Base-by-base conservation (phyloP, 2,113 vertebrate species). In the Romanogobio albipinnatus region DNA sequence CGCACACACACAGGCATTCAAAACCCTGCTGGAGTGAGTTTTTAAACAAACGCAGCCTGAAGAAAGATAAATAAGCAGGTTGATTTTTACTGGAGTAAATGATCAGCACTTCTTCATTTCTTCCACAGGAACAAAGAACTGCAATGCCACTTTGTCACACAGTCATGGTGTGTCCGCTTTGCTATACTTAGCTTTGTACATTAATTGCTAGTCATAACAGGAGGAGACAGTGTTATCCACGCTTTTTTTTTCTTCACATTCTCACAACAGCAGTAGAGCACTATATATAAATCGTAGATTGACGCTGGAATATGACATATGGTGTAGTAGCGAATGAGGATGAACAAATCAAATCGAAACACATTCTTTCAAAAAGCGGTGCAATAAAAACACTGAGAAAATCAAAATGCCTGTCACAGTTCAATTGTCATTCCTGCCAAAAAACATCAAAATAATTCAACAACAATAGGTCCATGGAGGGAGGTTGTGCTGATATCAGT, bases 381-480 rank as follows among this genome's bases (percentile, higher is more conserved):
- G n/a, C 64, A 64, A 73, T n/a, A 49, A 68, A 47, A n/a, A 51
- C 8, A 26, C 19, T 36, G 64, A 47, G 24, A 61, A 62, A 58
- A 80, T 5, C 36, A 86, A 83, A 53, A 53, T 70, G 85, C 76
- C 76, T 15, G 36, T 91, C 78, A 79, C 89, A 93, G 90, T 92
- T 92, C 89, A 92, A 71, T 61, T 90, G 87, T 86, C 79, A 82
- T 91, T 92, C 90, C 91, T 93, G 93, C 90, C 87, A 86, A 90
- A 79, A 84, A 24, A 76, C 89, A 81, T 9, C 26, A 51, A 58
- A 87, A 82, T 1, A 71, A 84, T 33, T 39, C 26, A 85, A 82
- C 22, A 45, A 62, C 19, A 84, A 76, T n/a, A 51, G 56, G 76
- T 49, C 68, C 59, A 64, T 68, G 83, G 90, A 91, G 89, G 77